These are phyloP conservation scores for Cygnus buccinator DNA, from an alignment of 2,113 vertebrate genomes.

Conservation along the genomic window DNA sequence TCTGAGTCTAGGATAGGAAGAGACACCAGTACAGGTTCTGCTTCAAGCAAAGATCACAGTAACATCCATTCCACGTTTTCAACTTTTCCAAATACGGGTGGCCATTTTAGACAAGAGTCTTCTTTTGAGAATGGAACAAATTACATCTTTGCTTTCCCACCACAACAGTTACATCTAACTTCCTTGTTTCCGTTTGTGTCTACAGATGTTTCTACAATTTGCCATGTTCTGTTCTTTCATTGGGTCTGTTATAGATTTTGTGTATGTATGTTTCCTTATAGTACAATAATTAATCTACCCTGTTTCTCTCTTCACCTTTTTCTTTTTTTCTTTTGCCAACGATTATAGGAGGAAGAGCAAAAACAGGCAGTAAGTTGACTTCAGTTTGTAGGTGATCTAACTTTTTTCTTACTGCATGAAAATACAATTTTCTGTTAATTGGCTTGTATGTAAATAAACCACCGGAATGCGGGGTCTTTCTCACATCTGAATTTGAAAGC, in stretches of 20 bases:
- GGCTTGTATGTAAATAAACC: neutral
- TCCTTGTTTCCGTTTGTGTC: neutral
- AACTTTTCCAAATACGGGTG: accelerated
- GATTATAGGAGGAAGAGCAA: slow-evolving; percentile 92
- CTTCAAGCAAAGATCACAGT: neutral
- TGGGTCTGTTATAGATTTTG: neutral
- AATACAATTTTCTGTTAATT: neutral
- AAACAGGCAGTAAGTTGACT: slow-evolving; percentile 93
- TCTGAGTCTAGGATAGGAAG: neutral
- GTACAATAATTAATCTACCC: slow-evolving; percentile 33
- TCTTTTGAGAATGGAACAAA: neutral
- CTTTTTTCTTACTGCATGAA: slow-evolving; percentile 59
- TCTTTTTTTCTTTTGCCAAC: slow-evolving; percentile 55
- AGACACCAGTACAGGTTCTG: neutral
- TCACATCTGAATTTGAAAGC: neutral
- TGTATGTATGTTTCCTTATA: neutral
- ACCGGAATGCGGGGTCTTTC: neutral
- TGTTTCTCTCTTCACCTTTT: slow-evolving; percentile 65
- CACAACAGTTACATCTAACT: accelerated
- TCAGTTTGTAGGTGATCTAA: neutral
- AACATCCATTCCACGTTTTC: accelerated
- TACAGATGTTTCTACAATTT: neutral
- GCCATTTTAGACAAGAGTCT: accelerated
- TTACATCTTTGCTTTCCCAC: neutral
- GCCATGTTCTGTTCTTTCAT: accelerated